Conservation (phyloP, 2,797 vertebrate genomes). For the Helarctos malayanus region DNA sequence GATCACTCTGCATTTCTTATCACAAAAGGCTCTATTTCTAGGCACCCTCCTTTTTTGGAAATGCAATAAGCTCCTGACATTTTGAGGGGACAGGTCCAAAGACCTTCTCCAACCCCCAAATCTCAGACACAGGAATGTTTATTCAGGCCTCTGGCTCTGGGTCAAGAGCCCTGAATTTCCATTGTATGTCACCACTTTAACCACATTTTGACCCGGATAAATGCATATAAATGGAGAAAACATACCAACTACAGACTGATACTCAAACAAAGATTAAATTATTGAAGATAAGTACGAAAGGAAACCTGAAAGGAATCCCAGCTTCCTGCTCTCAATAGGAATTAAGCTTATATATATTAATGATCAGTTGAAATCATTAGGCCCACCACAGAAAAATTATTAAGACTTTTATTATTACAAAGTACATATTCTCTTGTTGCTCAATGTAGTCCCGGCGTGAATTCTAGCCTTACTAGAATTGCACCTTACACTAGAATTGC, state of each 20-base stretch:
- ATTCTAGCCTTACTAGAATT: slow-evolving; percentile 12
- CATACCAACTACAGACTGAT: slow-evolving; percentile 53
- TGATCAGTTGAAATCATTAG: slow-evolving; percentile 56
- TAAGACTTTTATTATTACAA: slow-evolving; percentile 39
- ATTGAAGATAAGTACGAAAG: slow-evolving; percentile 61
- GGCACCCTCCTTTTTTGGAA: not conserved
- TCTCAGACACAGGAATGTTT: slow-evolving; percentile 78
- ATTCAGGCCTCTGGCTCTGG: slow-evolving; percentile 71
- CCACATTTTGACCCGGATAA: slow-evolving; percentile 78
- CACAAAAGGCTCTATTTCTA: slow-evolving; percentile 61
- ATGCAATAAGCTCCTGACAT: slow-evolving; percentile 54
- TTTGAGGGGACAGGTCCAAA: slow-evolving; percentile 62
- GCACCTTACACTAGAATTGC: no score
- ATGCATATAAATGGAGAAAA: slow-evolving; percentile 71
- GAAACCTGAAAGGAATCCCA: slow-evolving; percentile 49
- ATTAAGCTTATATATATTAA: slow-evolving; percentile 2
- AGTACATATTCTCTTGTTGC: not conserved
- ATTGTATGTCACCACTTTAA: slow-evolving; percentile 69
- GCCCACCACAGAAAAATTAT: slow-evolving; percentile 18
- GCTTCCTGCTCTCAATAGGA: slow-evolving; percentile 48
- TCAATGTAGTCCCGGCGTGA: not conserved
- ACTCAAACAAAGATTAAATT: slow-evolving; percentile 68
- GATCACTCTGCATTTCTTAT: not conserved
- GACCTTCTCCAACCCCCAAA: slow-evolving; percentile 60
- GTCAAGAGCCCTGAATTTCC: slow-evolving; percentile 74